Conservation (phyloP, 2,797 vertebrate genomes). For the Ptychadena robeensis region DNA sequence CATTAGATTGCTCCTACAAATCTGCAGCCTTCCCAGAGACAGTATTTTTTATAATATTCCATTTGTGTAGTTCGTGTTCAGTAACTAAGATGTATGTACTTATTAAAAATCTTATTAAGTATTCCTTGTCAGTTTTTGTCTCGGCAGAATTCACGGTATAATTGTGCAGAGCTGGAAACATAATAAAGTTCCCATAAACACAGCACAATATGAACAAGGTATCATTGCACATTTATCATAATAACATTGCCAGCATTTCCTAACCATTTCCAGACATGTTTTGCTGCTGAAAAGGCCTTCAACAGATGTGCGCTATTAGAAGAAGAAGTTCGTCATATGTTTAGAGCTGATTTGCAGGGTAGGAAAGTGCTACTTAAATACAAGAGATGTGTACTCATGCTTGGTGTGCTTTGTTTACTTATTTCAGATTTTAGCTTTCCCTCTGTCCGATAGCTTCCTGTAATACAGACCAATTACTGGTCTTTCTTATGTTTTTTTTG, state of each 20-base stretch:
- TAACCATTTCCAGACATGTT: neutral
- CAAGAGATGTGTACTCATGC: too few relatives aligned
- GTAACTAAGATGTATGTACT: conserved; percentile 16
- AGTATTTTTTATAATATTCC: neutral
- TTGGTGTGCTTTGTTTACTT: too few relatives aligned
- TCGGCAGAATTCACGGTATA: neutral
- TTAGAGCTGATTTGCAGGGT: too few relatives aligned
- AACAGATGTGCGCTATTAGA: too few relatives aligned
- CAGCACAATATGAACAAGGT: neutral
- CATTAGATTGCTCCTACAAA: neutral
- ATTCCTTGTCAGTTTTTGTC: neutral
- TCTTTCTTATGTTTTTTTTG: too few relatives aligned
- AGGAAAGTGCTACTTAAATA: too few relatives aligned
- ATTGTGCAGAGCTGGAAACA: neutral
- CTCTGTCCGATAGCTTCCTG: too few relatives aligned
- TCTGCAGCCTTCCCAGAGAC: neutral
- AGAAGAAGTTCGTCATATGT: too few relatives aligned
- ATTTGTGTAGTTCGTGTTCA: conserved; percentile 9
- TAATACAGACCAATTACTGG: too few relatives aligned
- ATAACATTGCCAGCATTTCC: neutral
- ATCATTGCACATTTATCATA: neutral
- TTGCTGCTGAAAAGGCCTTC: neutral
- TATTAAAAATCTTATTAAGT: neutral
- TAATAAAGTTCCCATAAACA: neutral
- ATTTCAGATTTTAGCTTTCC: too few relatives aligned